phyloP scores from a whole-genome alignment of 2,888 invertebrate genomes.

The Petrophora chlorosata region DNA sequence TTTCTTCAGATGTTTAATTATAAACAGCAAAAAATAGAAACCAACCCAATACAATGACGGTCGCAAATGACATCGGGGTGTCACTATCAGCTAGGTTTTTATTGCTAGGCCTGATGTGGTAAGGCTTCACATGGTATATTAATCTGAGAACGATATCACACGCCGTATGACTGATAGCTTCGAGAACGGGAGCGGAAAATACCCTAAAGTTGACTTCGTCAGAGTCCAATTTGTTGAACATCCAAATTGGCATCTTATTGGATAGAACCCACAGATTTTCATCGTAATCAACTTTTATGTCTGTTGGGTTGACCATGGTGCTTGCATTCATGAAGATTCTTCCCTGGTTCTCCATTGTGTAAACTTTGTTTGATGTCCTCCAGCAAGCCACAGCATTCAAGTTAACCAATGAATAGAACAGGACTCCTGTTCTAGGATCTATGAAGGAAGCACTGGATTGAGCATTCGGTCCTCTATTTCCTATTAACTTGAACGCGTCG shows the following conservation, averaged over 20 bases:
- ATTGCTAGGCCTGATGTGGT: conserved; percentile 46
- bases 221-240: conserved; percentile 85
- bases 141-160: conserved; percentile 86
- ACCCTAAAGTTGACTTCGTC: conserved; percentile 89
- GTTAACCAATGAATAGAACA: conserved; percentile 90
- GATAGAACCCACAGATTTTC: conserved; percentile 90
- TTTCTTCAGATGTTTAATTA: conserved; percentile 27
- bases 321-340: conserved; percentile 88
- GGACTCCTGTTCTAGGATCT: conserved; percentile 87
- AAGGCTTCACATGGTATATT: conserved; percentile 75
- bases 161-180: conserved; percentile 88
- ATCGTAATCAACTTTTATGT: conserved; percentile 89
- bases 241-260: conserved; percentile 88
- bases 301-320: conserved; percentile 90
- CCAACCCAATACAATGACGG: conserved; percentile 49
- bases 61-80: conserved; percentile 46
- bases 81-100: conserved; percentile 44
- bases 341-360: conserved; percentile 88
- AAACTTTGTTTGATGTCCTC: conserved; percentile 87
- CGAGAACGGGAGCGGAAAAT: conserved; percentile 86
- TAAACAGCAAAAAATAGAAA: conserved; percentile 38
- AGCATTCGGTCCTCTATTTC: conserved; percentile 87
- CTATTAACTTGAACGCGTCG: conserved; percentile 86
- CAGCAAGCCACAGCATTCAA: conserved; percentile 91
- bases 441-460: conserved; percentile 90